phyloP scores from a whole-genome alignment of 2,888 invertebrate genomes.

The Cerastoderma edule region DNA sequence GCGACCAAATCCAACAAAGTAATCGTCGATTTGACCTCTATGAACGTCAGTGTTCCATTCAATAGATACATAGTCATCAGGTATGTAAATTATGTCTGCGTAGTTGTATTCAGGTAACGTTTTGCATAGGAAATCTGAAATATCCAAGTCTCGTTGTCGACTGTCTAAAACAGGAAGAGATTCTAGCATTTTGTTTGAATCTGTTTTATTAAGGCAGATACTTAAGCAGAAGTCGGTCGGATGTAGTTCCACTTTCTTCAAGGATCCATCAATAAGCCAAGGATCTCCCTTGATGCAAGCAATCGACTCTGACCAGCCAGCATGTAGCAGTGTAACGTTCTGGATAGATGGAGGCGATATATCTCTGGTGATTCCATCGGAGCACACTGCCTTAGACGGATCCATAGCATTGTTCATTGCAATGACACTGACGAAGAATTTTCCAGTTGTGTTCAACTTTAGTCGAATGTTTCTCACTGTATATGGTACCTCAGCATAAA shows the following conservation, averaged over 20 bases:
- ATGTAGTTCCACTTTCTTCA: conserved; percentile 13
- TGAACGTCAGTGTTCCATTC: conserved; percentile 48
- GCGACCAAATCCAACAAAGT: conserved; percentile 58
- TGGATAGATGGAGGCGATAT: conserved; percentile 36
- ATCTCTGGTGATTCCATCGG: conserved; percentile 65
- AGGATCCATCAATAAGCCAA: conserved; percentile 11
- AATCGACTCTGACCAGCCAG: conserved; percentile 32
- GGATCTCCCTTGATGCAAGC: conserved; percentile 5
- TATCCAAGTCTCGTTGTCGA: conserved; percentile 24
- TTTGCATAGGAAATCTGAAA: conserved; percentile 40
- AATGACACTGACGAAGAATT: conserved; percentile 63
- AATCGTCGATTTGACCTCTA: conserved; percentile 58
- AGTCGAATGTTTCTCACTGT: conserved; percentile 15
- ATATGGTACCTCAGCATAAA: conserved; percentile 6
- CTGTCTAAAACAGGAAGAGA: not conserved
- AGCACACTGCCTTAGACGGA: conserved; percentile 67
- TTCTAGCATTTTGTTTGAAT: not conserved
- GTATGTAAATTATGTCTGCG: conserved; percentile 44
- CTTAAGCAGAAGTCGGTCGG: not conserved
- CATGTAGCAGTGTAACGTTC: conserved; percentile 48
- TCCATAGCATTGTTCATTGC: conserved; percentile 71
- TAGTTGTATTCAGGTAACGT: conserved; percentile 25
- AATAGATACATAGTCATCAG: conserved; percentile 54
- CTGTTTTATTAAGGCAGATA: not conserved
- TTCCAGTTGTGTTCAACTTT: conserved; percentile 43